Evolutionary conservation across 2,113 vertebrate species (phyloP).

Genomic region (Limnothrissa miodon): DNA sequence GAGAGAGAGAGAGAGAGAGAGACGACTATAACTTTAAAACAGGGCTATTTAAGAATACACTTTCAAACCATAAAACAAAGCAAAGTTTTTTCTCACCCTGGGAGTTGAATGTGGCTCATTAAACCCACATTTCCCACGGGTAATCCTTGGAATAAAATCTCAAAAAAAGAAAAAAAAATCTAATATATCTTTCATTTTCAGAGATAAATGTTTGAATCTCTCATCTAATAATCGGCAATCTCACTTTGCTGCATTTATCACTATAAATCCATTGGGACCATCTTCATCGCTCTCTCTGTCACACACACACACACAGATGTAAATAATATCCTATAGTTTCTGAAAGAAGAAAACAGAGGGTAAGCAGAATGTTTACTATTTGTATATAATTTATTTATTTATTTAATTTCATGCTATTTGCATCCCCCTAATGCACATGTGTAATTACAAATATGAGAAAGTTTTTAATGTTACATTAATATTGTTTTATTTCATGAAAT

Average conservation of each 20-base stretch:
- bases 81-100: slow-evolving; percentile 17
- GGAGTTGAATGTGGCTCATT: slow-evolving; percentile 45
- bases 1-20: background rate
- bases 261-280: slow-evolving; percentile 13
- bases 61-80: slow-evolving; percentile 35
- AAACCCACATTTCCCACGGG: slow-evolving; percentile 44
- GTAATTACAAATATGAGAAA: background rate
- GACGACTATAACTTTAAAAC: background rate
- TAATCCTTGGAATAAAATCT: slow-evolving; percentile 30
- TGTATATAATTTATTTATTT: background rate
- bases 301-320: background rate
- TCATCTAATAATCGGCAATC: slow-evolving; percentile 19
- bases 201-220: slow-evolving; percentile 32
- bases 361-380: background rate
- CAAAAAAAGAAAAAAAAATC: slow-evolving; percentile 24
- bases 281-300: background rate
- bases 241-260: slow-evolving; percentile 22
- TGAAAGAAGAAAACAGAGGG: background rate
- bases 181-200: slow-evolving; percentile 40
- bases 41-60: slow-evolving; percentile 11
- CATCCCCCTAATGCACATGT: background rate
- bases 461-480: background rate
- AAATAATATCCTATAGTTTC: background rate
- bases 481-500: background rate
- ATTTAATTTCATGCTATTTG: background rate